Evolutionary conservation across 2,888 invertebrate genomes (phyloP).

Genomic region (Sinhomidia bicolor): DNA sequence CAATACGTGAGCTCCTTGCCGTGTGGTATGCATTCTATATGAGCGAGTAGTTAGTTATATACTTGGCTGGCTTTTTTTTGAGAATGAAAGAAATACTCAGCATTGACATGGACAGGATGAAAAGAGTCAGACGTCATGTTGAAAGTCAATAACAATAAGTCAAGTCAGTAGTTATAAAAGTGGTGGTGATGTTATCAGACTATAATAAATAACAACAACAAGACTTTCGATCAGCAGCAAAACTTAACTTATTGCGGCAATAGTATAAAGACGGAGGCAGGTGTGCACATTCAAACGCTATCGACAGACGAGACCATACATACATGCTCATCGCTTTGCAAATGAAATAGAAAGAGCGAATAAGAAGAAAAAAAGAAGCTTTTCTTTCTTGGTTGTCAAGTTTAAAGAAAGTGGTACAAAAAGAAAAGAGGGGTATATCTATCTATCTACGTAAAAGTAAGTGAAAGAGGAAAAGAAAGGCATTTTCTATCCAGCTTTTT

Average conservation of each 20-base stretch:
- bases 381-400: slow-evolving; percentile 34
- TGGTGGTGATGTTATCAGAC: slow-evolving; percentile 56
- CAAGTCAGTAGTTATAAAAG: slow-evolving; percentile 55
- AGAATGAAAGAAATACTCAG: not conserved
- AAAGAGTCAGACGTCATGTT: slow-evolving; percentile 66
- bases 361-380: slow-evolving; percentile 22
- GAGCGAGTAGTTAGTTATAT: not conserved
- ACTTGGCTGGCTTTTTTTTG: not conserved
- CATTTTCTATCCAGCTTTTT: slow-evolving; percentile 12
- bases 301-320: slow-evolving; percentile 17
- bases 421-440: too few species aligned
- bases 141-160: slow-evolving; percentile 64
- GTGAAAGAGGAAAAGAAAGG: not conserved
- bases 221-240: not conserved
- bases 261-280: slow-evolving; percentile 6
- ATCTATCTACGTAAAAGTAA: not conserved
- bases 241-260: slow-evolving; percentile 34
- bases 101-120: slow-evolving; percentile 65
- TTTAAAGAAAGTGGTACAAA: slow-evolving; percentile 7
- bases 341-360: not conserved
- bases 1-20: slow-evolving; percentile 3
- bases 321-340: not conserved
- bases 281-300: slow-evolving; percentile 24
- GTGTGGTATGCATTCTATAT: not conserved
- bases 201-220: slow-evolving; percentile 46